Evolutionary conservation across 92 coral and sea anemone species (phyloP).

Genomic region (Diadumene lineata): DNA sequence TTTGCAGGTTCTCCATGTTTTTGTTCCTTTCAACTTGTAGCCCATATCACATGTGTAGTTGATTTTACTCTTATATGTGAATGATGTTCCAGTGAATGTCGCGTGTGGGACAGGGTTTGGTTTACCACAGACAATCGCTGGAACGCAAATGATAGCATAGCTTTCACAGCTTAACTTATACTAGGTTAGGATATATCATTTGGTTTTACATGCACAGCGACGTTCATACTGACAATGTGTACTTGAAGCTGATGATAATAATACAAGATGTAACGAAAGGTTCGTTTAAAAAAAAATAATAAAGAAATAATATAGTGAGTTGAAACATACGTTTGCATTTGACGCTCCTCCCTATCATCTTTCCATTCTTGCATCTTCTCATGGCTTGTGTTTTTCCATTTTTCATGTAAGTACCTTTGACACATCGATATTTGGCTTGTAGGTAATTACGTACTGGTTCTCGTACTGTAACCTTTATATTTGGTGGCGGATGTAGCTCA

Average conservation of each 20-base stretch:
- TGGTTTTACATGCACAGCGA: too few species aligned
- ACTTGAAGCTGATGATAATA: too few species aligned
- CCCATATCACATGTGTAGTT: conserved; percentile 66
- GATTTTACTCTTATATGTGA: conserved; percentile 25
- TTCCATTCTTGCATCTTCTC: conserved; percentile 49
- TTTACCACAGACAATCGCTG: conserved; percentile 42
- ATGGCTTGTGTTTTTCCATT: conserved; percentile 26
- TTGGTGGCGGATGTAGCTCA: conserved; percentile 34
- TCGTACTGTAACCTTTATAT: conserved; percentile 23
- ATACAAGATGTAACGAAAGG: not conserved
- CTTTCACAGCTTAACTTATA: too few species aligned
- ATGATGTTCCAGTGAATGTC: conserved; percentile 39
- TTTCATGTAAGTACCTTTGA: conserved; percentile 34
- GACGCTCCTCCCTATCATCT: conserved; percentile 30
- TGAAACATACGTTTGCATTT: conserved; percentile 46
- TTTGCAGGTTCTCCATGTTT: conserved; percentile 41
- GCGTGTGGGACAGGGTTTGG: conserved; percentile 59
- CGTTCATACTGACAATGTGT: too few species aligned
- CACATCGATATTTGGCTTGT: conserved; percentile 49
- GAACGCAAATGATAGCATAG: not conserved
- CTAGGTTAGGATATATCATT: too few species aligned
- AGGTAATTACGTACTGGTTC: not conserved
- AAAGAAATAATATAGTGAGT: not conserved
- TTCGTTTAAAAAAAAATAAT: not conserved
- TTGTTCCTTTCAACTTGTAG: conserved; percentile 41